Evolutionary conservation across 2,888 invertebrate genomes (phyloP).

Genomic region (Apamea sordens): DNA sequence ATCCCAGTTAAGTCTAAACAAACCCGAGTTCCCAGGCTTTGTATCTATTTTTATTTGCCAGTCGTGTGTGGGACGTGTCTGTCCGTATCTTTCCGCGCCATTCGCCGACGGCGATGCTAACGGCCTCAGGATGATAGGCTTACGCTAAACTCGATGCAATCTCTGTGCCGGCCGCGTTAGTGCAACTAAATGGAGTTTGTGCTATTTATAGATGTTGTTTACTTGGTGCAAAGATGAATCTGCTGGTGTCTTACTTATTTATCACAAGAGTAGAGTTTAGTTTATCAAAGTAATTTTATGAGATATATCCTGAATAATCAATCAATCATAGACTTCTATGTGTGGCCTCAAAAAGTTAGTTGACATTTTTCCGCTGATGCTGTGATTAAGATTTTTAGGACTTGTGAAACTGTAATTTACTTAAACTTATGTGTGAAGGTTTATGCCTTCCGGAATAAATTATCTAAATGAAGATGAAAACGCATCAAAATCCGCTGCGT

Average conservation of each 20-base stretch:
- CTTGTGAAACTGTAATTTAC: too few species aligned
- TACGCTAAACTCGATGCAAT: conserved; percentile 54
- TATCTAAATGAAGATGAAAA: too few species aligned
- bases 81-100: conserved; percentile 40
- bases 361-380: too few species aligned
- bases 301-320: background rate
- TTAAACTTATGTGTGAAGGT: too few species aligned
- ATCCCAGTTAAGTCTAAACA: conserved; percentile 19
- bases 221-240: background rate
- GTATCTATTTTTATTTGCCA: conserved; percentile 31
- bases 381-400: too few species aligned
- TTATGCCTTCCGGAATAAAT: too few species aligned
- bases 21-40: background rate
- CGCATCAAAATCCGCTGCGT: too few species aligned
- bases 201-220: conserved; percentile 4
- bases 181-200: conserved; percentile 28
- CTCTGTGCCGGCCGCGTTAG: conserved; percentile 33
- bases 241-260: background rate
- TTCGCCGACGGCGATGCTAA: conserved; percentile 13
- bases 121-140: conserved; percentile 35
- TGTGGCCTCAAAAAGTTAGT: too few species aligned
- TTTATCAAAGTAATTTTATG: background rate
- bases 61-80: conserved; percentile 32
- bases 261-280: background rate
- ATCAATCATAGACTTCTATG: too few species aligned